These are phyloP conservation scores for Halictus rubicundus DNA, from an alignment of 1,140 invertebrate species.

Conservation along the genomic window DNA sequence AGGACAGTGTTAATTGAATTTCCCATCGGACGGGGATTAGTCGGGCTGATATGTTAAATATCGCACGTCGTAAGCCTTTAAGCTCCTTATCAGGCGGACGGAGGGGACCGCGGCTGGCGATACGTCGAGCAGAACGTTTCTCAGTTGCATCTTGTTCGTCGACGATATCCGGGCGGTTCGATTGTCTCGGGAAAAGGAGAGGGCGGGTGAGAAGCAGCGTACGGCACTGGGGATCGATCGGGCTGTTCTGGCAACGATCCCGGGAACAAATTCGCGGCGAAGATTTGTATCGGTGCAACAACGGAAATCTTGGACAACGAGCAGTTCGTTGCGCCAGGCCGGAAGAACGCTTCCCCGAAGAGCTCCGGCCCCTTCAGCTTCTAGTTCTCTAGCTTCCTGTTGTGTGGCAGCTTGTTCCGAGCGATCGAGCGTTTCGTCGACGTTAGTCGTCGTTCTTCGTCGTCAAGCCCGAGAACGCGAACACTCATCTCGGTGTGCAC, in stretches of 20 bases:
- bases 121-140: not conserved
- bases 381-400: too few relatives aligned
- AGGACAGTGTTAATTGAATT: slow-evolving; percentile 36
- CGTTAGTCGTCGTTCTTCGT: not conserved
- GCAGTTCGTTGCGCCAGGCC: not conserved
- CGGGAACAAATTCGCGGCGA: slow-evolving; percentile 1
- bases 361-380: too few relatives aligned
- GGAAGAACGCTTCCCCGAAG: not conserved
- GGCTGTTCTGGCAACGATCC: slow-evolving; percentile 59
- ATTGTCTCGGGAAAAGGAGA: not conserved
- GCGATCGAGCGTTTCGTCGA: not conserved
- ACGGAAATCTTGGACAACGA: not conserved
- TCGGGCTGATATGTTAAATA: slow-evolving; percentile 40
- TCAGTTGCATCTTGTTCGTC: not conserved
- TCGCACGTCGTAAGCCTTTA: slow-evolving; percentile 6
- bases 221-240: slow-evolving; percentile 57
- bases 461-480: not conserved
- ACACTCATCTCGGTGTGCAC: too few relatives aligned
- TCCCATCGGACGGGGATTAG: slow-evolving; percentile 4
- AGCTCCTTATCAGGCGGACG: slow-evolving; percentile 34
- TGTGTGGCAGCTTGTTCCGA: not conserved
- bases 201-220: slow-evolving; percentile 17
- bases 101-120: too few relatives aligned
- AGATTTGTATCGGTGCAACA: not conserved
- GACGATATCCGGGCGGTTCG: not conserved